Conservation (phyloP, 2,797 vertebrate species). For the Smutsia gigantea region DNA sequence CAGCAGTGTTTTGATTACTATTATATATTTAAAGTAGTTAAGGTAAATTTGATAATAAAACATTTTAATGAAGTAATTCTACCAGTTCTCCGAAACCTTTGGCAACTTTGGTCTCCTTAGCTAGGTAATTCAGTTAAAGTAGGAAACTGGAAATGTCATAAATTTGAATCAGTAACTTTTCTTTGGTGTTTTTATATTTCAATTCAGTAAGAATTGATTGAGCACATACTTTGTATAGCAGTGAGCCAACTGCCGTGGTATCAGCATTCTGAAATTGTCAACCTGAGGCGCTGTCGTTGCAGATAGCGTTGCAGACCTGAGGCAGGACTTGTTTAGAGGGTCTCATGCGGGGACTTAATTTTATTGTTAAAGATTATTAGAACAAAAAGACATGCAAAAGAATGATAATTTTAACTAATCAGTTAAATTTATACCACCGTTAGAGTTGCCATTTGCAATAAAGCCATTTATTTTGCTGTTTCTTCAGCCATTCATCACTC, state of each 20-base stretch:
- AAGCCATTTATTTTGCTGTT: conserved; percentile 44
- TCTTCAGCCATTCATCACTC: conserved; percentile 53
- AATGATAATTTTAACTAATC: conserved; percentile 52
- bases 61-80: conserved; percentile 1
- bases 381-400: background rate
- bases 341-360: background rate
- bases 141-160: conserved; percentile 39
- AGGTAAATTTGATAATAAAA: conserved; percentile 23
- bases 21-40: conserved; percentile 46
- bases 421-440: background rate
- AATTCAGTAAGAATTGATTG: background rate
- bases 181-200: background rate
- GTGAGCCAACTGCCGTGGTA: background rate
- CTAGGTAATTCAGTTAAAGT: conserved; percentile 27
- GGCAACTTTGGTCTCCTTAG: background rate
- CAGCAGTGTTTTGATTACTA: conserved; percentile 17
- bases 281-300: background rate
- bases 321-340: background rate
- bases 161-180: background rate
- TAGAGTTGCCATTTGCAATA: conserved; percentile 53
- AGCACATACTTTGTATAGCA: background rate
- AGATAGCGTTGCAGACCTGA: background rate
- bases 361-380: background rate
- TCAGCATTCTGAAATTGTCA: background rate
- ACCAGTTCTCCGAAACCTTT: background rate